Base-by-base conservation (phyloP, 2,888 invertebrate genomes). In the Lordiphosa andalusiaca region DNA sequence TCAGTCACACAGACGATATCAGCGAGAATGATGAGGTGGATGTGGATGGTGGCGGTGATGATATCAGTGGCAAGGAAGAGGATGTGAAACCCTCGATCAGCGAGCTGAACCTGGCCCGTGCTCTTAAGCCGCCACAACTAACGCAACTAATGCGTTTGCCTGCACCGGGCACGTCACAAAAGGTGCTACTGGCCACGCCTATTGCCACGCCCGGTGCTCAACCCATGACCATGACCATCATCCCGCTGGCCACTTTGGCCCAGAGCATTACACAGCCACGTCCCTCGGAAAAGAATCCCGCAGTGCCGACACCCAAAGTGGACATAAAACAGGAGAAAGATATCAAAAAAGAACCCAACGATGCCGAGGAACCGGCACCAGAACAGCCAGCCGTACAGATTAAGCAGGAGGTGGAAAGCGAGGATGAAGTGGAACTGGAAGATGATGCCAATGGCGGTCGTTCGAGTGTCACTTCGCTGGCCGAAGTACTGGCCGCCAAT, bases 211-310 rank as follows among this genome's bases (percentile, higher is more conserved):
- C 63, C 12, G 73, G 81, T 9, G 65, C 80, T 0, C 65, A 84
- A 37, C 81, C 84, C 2, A 76, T 84, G 75, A 87, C 87, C 2
- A 87, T 87, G 87, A 87, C 87, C 16, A 87, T 87, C 36, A 87
- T 87, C 74, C 87, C 87, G 10, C 59, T 87, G 35, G 70, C 87
- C 9, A 84, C 82, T 1, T 44, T 82, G 25, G 58, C 84, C 4
- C 85, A 84, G 40, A 84, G 80, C 48, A 74, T 82, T 0, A 78
- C 82, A 7, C 30, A 30, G 0, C 70, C 74, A 51, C 65, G 69
- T 35, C 67, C 72, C 6, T 12, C 30, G 4, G 42, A 53, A 6
- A 68, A 67, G 23, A 52, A 42, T 25, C 25, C 25, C 25, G 21
- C 38, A 0, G 77, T 87, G 55, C 87, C 87, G 0, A 62, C 78